phyloP scores from a whole-genome alignment of 2,797 vertebrate species.

The Neosilurus mollespiculum region DNA sequence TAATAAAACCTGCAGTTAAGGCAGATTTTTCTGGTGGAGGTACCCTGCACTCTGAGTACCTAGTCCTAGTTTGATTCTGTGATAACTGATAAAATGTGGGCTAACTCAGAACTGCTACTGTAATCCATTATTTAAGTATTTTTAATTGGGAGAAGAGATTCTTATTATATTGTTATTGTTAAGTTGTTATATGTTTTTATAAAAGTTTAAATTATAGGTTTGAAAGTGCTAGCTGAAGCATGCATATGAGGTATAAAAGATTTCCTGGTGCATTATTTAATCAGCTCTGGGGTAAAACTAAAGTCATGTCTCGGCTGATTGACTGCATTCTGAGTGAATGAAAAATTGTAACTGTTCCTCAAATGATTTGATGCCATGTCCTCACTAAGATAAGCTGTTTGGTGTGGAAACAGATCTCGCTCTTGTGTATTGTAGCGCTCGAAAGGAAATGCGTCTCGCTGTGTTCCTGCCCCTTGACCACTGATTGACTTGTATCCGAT shows the following conservation, averaged over 20 bases:
- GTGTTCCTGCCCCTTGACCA: background rate
- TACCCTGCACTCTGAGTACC: too few relatives aligned
- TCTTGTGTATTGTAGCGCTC: background rate
- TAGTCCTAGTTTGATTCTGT: too few relatives aligned
- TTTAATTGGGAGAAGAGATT: too few relatives aligned
- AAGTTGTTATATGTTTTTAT: too few relatives aligned
- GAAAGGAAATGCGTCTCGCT: background rate
- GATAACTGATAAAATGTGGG: too few relatives aligned
- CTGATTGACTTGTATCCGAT: background rate
- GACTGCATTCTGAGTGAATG: background rate
- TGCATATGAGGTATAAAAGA: background rate
- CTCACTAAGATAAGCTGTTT: background rate
- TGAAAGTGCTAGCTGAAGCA: background rate
- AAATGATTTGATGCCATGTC: background rate
- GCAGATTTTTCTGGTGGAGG: too few relatives aligned
- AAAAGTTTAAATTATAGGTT: background rate
- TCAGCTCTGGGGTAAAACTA: background rate
- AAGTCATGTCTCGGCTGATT: background rate
- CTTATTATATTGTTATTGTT: too few relatives aligned
- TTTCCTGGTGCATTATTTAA: background rate
- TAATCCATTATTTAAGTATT: too few relatives aligned
- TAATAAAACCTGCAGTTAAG: too few relatives aligned
- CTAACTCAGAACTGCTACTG: too few relatives aligned
- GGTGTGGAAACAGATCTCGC: background rate
- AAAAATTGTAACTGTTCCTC: background rate